phyloP scores from a whole-genome alignment of 2,113 vertebrate genomes.

The Grantiella picta region DNA sequence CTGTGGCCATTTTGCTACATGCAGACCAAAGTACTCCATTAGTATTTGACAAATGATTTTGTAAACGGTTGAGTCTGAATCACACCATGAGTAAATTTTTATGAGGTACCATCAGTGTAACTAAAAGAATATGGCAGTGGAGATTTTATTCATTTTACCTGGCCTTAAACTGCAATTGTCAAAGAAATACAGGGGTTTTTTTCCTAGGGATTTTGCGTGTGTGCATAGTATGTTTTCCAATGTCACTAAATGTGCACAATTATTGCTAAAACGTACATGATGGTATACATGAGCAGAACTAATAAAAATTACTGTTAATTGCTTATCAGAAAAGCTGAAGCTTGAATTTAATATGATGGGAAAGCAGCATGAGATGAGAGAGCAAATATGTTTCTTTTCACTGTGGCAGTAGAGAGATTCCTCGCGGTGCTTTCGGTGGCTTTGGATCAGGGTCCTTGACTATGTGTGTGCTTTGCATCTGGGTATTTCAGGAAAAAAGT shows the following conservation, averaged over 20 bases:
- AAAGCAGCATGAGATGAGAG: neutral
- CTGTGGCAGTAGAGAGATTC: neutral
- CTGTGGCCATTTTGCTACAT: neutral
- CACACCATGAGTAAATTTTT: neutral
- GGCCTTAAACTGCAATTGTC: neutral
- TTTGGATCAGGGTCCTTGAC: neutral
- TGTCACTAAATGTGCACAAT: neutral
- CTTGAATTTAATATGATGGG: neutral
- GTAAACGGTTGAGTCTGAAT: neutral
- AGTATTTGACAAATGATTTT: neutral
- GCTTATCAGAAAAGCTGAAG: neutral
- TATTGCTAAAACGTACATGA: neutral
- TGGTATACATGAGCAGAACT: neutral
- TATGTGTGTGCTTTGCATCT: neutral
- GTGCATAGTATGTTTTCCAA: neutral
- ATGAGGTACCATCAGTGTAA: neutral
- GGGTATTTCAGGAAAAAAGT: neutral
- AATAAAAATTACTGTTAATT: neutral
- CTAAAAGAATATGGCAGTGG: neutral
- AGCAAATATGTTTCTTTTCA: neutral
- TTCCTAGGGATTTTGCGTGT: neutral
- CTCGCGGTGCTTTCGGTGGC: neutral
- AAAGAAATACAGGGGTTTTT: neutral
- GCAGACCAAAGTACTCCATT: neutral
- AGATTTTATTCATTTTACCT: neutral